Evolutionary conservation across 1,140 invertebrate genomes (phyloP).

Genomic region (Cataglyphis hispanica): DNA sequence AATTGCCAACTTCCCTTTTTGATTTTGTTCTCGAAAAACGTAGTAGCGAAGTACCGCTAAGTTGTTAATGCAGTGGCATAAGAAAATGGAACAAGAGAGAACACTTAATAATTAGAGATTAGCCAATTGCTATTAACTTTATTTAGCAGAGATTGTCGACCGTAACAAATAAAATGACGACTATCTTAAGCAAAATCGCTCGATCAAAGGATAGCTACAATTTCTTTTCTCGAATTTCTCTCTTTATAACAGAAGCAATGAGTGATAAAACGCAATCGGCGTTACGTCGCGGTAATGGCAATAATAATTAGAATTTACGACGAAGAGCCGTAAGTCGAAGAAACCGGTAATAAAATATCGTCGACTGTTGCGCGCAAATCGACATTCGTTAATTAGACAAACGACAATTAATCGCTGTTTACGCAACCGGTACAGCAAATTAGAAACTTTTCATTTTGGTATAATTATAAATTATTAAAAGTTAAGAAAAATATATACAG

Average conservation of each 20-base stretch:
- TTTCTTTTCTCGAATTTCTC: slow-evolving; percentile 12
- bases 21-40: background rate
- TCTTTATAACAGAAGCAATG: background rate
- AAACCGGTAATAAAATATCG: slow-evolving; percentile 51
- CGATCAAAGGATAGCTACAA: background rate
- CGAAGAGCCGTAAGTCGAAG: background rate
- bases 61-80: background rate
- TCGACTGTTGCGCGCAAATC: slow-evolving; percentile 12
- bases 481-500: background rate
- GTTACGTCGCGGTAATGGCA: slow-evolving; percentile 44
- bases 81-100: too few species aligned
- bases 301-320: slow-evolving; percentile 56
- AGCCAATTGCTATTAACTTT: too few species aligned
- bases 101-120: too few species aligned
- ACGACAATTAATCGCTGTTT: slow-evolving; percentile 48
- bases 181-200: background rate
- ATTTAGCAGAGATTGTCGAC: background rate
- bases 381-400: slow-evolving; percentile 59
- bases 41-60: background rate
- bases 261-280: slow-evolving; percentile 41
- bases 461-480: slow-evolving; percentile 27
- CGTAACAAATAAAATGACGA: background rate
- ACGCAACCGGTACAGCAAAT: slow-evolving; percentile 4
- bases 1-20: background rate
- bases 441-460: slow-evolving; percentile 37